Base-by-base conservation (phyloP, 2,797 vertebrate genomes). In the Phataginus tricuspis region DNA sequence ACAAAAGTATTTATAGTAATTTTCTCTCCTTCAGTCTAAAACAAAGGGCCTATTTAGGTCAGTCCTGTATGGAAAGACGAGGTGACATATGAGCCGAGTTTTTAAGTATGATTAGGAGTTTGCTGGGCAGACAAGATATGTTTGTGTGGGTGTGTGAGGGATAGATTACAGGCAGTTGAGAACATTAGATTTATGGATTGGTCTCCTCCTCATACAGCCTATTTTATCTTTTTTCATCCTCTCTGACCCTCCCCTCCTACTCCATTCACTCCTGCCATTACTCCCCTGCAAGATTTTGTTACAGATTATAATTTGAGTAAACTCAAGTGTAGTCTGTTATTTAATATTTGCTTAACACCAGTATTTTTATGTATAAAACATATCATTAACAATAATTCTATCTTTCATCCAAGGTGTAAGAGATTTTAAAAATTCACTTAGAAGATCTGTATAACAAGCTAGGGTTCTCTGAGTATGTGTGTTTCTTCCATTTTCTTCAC, bases 91-190 rank as follows among this genome's bases (percentile, higher is more conserved):
- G 25, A 42, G 11, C 37, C 55, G 63, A 83, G 12, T 72, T 94
- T 95, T 77, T 72, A 86, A 95, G 18, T 37, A 66, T 82, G 34
- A 29, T 82, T 49, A 77, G 80, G 96, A 83, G 86, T 59, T 94
- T 69, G 2, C 49, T 90, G 21, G 14, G 9, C 5, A 94, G n/a
- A 94, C 9, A 74, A 72, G 15, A 1, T 6, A 27, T 37, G 45
- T 92, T 21, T 61, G 18, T 45, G 27, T 82, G 10, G 75, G 10
- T 37, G 18, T 34, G 19, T 66, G n/a, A 51, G 25, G 27, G 25
- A 11, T n/a, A 21, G 25, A 68, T 82, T 86, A 85, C 7, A 94
- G 66, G 23, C 6, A 53, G 14, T 55, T 45, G 23, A 78, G 53
- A 71, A 78, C 16, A 34, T 12, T 90, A 90, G 34, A 39, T 72